Evolutionary conservation across 2,113 vertebrate genomes (phyloP).

Genomic region (Oryzias curvinotus): DNA sequence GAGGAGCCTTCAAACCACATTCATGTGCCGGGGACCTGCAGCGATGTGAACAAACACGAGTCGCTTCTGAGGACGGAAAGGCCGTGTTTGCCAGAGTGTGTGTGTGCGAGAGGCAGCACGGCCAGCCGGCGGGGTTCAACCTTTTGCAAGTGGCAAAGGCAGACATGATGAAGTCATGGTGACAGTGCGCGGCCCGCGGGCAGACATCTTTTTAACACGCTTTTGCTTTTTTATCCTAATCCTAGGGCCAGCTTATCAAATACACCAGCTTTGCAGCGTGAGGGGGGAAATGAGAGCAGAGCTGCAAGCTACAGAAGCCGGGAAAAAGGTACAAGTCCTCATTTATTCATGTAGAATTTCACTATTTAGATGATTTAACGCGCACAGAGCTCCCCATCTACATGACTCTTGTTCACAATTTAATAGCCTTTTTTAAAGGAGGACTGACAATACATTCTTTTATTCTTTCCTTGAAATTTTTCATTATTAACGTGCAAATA

Average conservation of each 20-base stretch:
- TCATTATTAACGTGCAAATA: too few relatives aligned
- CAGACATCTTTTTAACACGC: conserved; percentile 54
- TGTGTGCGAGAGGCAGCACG: conserved; percentile 34
- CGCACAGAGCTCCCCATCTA: too few relatives aligned
- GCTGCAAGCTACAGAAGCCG: neutral
- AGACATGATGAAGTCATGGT: conserved; percentile 73
- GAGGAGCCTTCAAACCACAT: conserved; percentile 22
- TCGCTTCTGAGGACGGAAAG: conserved; percentile 6
- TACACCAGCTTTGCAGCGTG: conserved; percentile 20
- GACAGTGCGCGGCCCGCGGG: conserved; percentile 66
- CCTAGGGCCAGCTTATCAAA: conserved; percentile 46
- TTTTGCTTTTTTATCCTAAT: conserved; percentile 52
- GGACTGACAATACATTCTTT: too few relatives aligned
- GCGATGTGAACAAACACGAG: conserved; percentile 43
- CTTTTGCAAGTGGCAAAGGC: conserved; percentile 77
- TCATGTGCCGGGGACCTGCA: conserved; percentile 34
- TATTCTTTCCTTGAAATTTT: too few relatives aligned
- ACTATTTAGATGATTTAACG: too few relatives aligned
- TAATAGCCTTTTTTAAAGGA: too few relatives aligned
- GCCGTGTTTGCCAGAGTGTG: conserved; percentile 3
- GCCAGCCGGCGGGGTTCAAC: conserved; percentile 66
- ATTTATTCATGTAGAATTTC: too few relatives aligned
- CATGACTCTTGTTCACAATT: too few relatives aligned
- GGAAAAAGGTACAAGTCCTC: too few relatives aligned
- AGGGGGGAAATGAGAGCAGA: neutral